Evolutionary conservation across 2,113 vertebrate species (phyloP), one percentile per base, ranked within the genome.

Genomic region (Phoenicopterus ruber): DNA sequence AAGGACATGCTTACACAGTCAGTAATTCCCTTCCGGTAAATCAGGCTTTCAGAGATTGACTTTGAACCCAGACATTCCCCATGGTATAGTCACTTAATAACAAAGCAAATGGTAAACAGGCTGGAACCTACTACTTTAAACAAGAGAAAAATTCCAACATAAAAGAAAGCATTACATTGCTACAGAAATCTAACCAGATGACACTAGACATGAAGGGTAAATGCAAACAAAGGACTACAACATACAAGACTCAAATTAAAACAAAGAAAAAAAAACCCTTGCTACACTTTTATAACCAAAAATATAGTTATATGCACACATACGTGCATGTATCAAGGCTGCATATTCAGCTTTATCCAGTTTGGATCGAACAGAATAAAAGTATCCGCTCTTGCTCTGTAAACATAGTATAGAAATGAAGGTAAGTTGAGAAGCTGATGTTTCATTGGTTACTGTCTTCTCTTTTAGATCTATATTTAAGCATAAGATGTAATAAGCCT

Each of bases 21-120:
- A 90, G 61, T 81, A 94, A 88, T 61, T 96, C 88, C 88, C 63
- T 94, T 94, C 82, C 3, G 9, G 92, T 90, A 95, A 93, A 82
- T 93, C 80, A 86, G 72, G 70, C 66, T 96, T 92, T 82, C 73
- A 89, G 82, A 93, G 70, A 79, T 10, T 74, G 91, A 96, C 88
- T 95, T 94, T 96, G 92, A 97, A 96, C 77, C 63, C 80, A 94
- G 79, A 92, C 83, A 92, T 95, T 91, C 83, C 90, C 80, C 91
- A 57, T 32, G 25, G 73, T 79, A 84, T 14, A 95, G 73, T 88
- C 82, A 90, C 69, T 93, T 96, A 94, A 92, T 72, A 89, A 93
- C 70, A 96, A 93, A 95, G 76, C 66, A 95, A 96, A 90, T 82
- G 76, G 52, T 83, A 94, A 97, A 94, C 67, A 91, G 83, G 55